phyloP scores from a whole-genome alignment of 2,797 vertebrate species.

The Pangasius djambal region DNA sequence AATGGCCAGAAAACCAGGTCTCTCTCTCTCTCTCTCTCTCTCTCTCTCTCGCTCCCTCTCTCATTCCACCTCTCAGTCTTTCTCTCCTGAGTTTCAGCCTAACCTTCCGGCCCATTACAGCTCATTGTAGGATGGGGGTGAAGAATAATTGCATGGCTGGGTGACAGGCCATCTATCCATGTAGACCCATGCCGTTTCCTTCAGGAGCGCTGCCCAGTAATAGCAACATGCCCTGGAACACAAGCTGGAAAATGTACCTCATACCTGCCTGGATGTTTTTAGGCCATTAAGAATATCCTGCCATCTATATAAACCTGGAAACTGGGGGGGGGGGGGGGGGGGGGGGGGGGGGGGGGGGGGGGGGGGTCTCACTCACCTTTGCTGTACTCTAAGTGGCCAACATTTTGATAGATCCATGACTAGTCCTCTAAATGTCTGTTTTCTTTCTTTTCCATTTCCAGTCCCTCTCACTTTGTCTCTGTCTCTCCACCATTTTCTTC shows the following conservation, averaged over 20 bases:
- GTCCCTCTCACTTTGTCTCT: neutral
- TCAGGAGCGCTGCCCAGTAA: constrained; percentile 55
- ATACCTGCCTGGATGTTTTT: constrained; percentile 51
- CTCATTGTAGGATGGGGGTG: constrained; percentile 60
- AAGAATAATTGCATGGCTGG: constrained; percentile 59
- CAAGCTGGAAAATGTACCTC: constrained; percentile 60
- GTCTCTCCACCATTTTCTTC: neutral
- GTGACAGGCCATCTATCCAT: constrained; percentile 64
- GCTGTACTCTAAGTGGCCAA: constrained; percentile 36
- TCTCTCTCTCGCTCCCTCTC: constrained; percentile 28
- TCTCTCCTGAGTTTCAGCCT: constrained; percentile 49
- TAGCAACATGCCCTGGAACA: constrained; percentile 63
- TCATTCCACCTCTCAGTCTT: constrained; percentile 32
- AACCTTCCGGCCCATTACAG: constrained; percentile 60
- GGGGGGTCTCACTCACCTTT: constrained; percentile 40
- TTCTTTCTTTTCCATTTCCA: constrained; percentile 46
- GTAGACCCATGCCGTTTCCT: constrained; percentile 58
- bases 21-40: constrained; percentile 22
- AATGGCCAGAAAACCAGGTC: constrained; percentile 45
- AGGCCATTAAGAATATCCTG: constrained; percentile 55
- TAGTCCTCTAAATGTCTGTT: constrained; percentile 47
- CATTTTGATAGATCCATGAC: constrained; percentile 51
- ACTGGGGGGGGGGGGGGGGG: constrained; percentile 22
- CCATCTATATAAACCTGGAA: constrained; percentile 53
- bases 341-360: constrained; percentile 16